Evolutionary conservation across 2,888 invertebrate species (phyloP).

Genomic region (Watsonalla cultraria): DNA sequence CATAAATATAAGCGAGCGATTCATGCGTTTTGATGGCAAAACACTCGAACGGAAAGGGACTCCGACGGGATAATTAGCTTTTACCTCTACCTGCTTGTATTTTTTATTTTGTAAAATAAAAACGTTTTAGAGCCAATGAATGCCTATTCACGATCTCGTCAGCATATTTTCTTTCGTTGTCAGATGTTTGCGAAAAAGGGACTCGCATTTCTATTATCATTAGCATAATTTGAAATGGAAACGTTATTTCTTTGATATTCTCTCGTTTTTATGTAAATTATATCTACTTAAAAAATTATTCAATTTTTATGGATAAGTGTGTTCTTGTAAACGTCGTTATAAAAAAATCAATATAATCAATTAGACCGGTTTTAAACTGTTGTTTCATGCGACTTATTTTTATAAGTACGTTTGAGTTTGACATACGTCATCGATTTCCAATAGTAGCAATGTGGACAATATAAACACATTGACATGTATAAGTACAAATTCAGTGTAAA

Average conservation of each 20-base stretch:
- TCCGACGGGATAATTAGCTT: conserved; percentile 57
- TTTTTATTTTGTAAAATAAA: conserved; percentile 17
- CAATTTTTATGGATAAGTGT: conserved; percentile 15
- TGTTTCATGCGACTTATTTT: too few relatives aligned
- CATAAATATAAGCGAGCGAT: conserved; percentile 64
- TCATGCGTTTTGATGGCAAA: conserved; percentile 61
- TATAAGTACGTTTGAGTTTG: background rate
- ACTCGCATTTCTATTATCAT: conserved; percentile 37
- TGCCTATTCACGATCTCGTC: conserved; percentile 23
- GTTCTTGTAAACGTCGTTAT: too few relatives aligned
- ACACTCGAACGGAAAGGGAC: conserved; percentile 48
- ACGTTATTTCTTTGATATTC: conserved; percentile 43
- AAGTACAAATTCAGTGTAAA: background rate
- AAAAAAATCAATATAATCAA: too few relatives aligned
- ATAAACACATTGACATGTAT: background rate
- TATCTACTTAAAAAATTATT: conserved; percentile 31
- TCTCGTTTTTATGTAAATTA: conserved; percentile 38
- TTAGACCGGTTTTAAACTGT: too few relatives aligned
- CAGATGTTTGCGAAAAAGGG: conserved; percentile 32
- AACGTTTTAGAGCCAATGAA: conserved; percentile 15
- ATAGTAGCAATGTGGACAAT: conserved; percentile 2
- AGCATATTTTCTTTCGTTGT: conserved; percentile 30
- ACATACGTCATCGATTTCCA: background rate
- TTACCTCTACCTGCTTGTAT: conserved; percentile 29
- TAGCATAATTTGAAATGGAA: conserved; percentile 43